Conservation (phyloP, 2,888 invertebrate species). For the Philaethria dido region DNA sequence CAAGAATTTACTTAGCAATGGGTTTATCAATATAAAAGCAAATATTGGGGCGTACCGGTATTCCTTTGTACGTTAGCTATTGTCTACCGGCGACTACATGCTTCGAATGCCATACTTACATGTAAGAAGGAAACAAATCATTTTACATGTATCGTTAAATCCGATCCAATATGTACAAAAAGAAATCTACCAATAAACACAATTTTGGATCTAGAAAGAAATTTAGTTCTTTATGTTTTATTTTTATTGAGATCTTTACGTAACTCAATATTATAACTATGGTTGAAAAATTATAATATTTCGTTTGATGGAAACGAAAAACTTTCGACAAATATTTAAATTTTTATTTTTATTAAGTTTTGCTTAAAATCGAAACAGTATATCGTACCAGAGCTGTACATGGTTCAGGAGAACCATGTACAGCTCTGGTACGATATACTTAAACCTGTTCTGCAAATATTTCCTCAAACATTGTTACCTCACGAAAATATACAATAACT, state of each 20-base stretch:
- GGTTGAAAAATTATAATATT: too few species aligned
- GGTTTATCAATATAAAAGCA: constrained; percentile 21
- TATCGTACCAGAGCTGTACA: too few species aligned
- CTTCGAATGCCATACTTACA: constrained; percentile 4
- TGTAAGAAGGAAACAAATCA: not conserved
- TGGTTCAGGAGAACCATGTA: too few species aligned
- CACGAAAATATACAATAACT: not conserved
- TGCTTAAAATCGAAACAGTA: too few species aligned
- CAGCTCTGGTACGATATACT: not conserved
- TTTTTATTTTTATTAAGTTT: too few species aligned
- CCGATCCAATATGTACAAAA: not conserved
- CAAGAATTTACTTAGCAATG: not conserved
- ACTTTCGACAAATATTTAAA: too few species aligned
- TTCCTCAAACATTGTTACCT: not conserved
- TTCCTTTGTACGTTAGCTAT: constrained; percentile 25
- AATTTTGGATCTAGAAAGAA: too few species aligned
- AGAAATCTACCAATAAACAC: not conserved
- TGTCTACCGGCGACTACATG: constrained; percentile 3
- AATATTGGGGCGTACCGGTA: constrained; percentile 27
- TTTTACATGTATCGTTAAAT: not conserved
- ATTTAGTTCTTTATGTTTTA: too few species aligned
- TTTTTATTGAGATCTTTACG: too few species aligned
- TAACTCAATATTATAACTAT: too few species aligned
- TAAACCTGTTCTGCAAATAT: not conserved
- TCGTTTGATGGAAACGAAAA: too few species aligned